Conservation (phyloP, 2,113 vertebrate genomes). For the Oreochromis tanganicae region DNA sequence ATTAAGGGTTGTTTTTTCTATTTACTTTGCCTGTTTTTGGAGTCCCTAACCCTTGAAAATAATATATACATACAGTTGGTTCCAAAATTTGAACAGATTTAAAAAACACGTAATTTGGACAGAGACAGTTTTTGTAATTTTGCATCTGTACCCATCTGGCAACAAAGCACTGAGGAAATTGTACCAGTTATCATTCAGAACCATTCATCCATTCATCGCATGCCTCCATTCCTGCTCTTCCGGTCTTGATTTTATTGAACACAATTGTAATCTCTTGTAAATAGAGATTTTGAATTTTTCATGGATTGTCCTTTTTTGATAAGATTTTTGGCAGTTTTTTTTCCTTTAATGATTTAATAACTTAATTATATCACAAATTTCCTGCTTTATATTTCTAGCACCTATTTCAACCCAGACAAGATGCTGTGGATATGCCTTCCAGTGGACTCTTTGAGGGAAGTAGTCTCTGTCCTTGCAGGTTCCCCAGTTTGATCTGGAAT, state of each 20-base stretch:
- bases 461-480: background rate
- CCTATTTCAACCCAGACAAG: background rate
- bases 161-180: conserved; percentile 1
- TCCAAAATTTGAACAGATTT: no score
- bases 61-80: no score
- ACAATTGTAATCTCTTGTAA: background rate
- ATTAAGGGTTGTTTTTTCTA: no score
- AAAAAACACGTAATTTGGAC: no score
- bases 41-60: no score
- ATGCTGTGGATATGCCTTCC: background rate
- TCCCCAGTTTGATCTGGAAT: conserved; percentile 13
- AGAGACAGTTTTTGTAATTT: no score
- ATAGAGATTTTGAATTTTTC: background rate
- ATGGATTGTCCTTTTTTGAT: background rate
- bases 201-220: background rate
- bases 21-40: no score
- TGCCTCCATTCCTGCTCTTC: background rate
- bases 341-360: background rate
- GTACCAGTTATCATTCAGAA: conserved; percentile 20
- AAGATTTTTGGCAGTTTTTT: background rate
- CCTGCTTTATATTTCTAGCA: background rate
- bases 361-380: background rate
- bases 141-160: no score
- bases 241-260: background rate
- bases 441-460: background rate